These are phyloP conservation scores for Nautilus pompilius DNA, from an alignment of 1,140 invertebrate species.

Conservation along the genomic window DNA sequence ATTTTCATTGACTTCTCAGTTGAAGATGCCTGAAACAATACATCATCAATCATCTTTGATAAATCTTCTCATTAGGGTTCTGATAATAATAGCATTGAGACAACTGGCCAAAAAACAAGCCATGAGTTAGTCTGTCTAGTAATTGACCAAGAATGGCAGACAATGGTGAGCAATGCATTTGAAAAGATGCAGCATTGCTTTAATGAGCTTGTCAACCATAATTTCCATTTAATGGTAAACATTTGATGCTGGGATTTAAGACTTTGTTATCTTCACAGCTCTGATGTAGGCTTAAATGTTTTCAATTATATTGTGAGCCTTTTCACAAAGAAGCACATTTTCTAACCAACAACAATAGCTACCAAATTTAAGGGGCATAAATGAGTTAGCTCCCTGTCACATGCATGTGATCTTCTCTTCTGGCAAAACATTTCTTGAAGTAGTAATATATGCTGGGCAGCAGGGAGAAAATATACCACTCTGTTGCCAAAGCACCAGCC, in stretches of 20 bases:
- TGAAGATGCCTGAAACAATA: neutral
- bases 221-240: no score
- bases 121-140: conserved; percentile 11
- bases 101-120: conserved; percentile 12
- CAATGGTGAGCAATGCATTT: conserved; percentile 1
- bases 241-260: no score
- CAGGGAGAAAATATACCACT: conserved; percentile 9
- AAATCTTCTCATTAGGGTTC: conserved; percentile 3
- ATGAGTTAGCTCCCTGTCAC: no score
- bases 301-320: conserved; percentile 7
- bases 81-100: neutral
- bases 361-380: conserved; percentile 20
- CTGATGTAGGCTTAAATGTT: neutral
- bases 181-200: no score
- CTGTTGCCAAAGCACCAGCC: conserved; percentile 5
- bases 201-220: neutral
- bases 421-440: conserved; percentile 14
- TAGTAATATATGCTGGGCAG: conserved; percentile 9
- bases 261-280: no score
- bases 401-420: conserved; percentile 16
- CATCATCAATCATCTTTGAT: no score
- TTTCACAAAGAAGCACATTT: conserved; percentile 7
- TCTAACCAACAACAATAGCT: no score
- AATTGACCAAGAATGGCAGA: conserved; percentile 13
- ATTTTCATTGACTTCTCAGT: conserved; percentile 3